Base-by-base conservation (phyloP, 2,797 vertebrate species). In the Etheostoma nigrum region DNA sequence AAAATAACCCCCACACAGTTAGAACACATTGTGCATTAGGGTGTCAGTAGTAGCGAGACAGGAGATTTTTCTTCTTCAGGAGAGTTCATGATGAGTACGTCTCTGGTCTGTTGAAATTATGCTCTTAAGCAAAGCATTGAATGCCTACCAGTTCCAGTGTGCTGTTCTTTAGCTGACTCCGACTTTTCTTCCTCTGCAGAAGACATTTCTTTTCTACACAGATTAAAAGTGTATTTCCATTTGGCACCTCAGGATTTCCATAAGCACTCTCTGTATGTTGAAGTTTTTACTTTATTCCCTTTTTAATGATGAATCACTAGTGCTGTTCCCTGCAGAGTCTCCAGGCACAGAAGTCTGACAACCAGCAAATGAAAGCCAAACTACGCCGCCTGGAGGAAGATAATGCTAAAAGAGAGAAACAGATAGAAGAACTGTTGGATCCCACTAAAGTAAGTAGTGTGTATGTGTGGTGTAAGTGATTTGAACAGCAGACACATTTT, bases 391-490 rank as follows among this genome's bases (percentile, higher is more conserved):
- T 98, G 30, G 96, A 98, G 63, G 97, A 98, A 73, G 97, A 98
- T 4, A 97, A 95, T 7, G 92, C 18, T 9, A 96, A 96, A 66
- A 96, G 98, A 90, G 96, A 98, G 80, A 97, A 95, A 74, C 97
- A 97, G 85, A 97, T 99, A 27, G 96, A 97, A 27, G 96, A 98
- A 59, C 94, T 99, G 10, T 74, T 98, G 90, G 96, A 97, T 78
- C 94, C 95, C 55, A 91, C 90, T 33, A 97, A 95, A 83, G 97
- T 98, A 82, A 1, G 73, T 40, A 12, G 36, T 40, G 36, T 40
- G 10, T 12, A 11, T 40, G 36, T 40, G 11, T 40, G 36, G 10
- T 40, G 36, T 11, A 40, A 4, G 36, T 40, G 44, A 6, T 9
- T 44, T 45, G 0, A 53, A 54, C 25, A 44, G 8, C 7, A 59